A percentile compares a stretch with the other conserved stretches of the same genome.
phyloP scores from a whole-genome alignment of 2,113 vertebrate species.

The Grammomys dolichurus region DNA sequence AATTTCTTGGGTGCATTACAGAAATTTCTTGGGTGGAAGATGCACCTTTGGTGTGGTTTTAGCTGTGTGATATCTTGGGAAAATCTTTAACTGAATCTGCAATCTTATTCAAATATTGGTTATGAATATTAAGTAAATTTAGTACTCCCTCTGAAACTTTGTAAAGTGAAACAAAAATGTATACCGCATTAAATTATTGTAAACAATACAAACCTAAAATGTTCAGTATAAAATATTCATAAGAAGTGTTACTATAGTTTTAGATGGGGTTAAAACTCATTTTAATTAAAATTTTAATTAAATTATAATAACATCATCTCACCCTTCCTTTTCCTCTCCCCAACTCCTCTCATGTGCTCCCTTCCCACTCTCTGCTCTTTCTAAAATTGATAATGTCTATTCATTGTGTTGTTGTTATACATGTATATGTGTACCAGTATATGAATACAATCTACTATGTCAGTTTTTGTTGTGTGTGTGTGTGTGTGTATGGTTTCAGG shows the following conservation, averaged over 20 bases:
- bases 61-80: neutral
- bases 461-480: neutral
- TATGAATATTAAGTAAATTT: neutral
- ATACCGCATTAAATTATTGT: neutral
- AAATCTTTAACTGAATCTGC: neutral
- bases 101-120: conserved; percentile 1
- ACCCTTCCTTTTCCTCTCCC: neutral
- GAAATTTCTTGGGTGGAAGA: neutral
- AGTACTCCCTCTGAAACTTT: neutral
- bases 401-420: neutral
- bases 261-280: neutral
- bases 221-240: neutral
- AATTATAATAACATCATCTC: neutral
- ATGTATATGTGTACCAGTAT: neutral
- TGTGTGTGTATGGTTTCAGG: neutral
- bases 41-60: neutral
- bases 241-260: neutral
- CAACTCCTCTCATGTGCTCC: neutral
- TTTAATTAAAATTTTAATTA: neutral
- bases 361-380: neutral
- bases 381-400: neutral
- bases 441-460: neutral
- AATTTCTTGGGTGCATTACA: neutral
- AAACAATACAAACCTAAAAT: neutral
- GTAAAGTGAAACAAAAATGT: neutral